phyloP scores from a whole-genome alignment of 2,113 vertebrate species.

The Thamnaconus septentrionalis region DNA sequence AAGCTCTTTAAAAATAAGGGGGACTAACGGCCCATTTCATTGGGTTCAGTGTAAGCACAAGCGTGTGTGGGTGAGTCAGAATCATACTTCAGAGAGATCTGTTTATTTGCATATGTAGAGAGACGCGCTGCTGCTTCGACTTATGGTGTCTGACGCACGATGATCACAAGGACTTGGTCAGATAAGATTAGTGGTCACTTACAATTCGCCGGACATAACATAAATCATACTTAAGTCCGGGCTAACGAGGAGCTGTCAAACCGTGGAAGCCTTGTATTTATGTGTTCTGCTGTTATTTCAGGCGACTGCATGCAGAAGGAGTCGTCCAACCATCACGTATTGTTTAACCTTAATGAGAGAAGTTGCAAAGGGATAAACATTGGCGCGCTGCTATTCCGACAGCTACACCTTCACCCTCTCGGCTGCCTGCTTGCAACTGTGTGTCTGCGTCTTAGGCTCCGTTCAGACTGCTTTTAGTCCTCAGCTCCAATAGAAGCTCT shows the following conservation, averaged over 20 bases:
- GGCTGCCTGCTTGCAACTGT: too few relatives aligned
- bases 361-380: conserved; percentile 64
- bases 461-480: conserved; percentile 30
- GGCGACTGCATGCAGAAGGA: conserved; percentile 43
- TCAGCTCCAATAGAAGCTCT: conserved; percentile 52
- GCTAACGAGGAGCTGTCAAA: conserved; percentile 18
- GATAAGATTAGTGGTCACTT: conserved; percentile 33
- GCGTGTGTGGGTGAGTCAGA: conserved; percentile 28
- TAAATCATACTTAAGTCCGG: conserved; percentile 28
- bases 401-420: conserved; percentile 26
- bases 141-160: conserved; percentile 70
- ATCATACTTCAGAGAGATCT: conserved; percentile 59
- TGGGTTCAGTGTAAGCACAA: conserved; percentile 76
- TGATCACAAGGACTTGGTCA: conserved; percentile 61
- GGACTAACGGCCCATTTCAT: conserved; percentile 76
- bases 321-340: conserved; percentile 61
- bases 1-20: conserved; percentile 58
- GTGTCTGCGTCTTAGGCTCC: background rate
- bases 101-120: conserved; percentile 84
- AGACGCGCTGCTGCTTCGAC: conserved; percentile 68
- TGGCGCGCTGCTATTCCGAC: conserved; percentile 39
- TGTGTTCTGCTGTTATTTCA: conserved; percentile 60
- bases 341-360: conserved; percentile 71
- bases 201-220: conserved; percentile 23
- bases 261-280: conserved; percentile 52